Conservation (phyloP, 2,888 invertebrate species). For the Ophion costatus region DNA sequence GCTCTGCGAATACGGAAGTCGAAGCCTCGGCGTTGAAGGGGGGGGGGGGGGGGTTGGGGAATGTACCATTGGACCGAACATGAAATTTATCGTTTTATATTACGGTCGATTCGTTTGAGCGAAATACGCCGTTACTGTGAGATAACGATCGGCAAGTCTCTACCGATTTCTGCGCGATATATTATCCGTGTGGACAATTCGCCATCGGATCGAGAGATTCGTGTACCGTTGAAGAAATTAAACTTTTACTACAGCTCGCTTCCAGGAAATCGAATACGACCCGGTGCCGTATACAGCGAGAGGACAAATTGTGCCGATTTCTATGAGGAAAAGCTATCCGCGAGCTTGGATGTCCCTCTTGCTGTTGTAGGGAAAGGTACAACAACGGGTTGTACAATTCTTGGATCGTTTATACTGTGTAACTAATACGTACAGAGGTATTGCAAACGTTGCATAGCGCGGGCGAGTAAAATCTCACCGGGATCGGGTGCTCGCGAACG, state of each 20-base stretch:
- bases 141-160: not conserved
- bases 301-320: slow-evolving; percentile 52
- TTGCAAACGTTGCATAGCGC: not conserved
- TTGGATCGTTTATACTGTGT: slow-evolving; percentile 26
- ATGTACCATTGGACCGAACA: too few relatives aligned
- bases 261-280: slow-evolving; percentile 12
- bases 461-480: slow-evolving; percentile 23
- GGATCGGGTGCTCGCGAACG: slow-evolving; percentile 21
- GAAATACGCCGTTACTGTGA: too few relatives aligned
- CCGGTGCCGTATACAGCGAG: not conserved
- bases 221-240: not conserved
- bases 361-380: not conserved
- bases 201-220: slow-evolving; percentile 2
- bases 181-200: slow-evolving; percentile 3
- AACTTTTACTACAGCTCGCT: slow-evolving; percentile 4
- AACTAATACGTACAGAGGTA: slow-evolving; percentile 15
- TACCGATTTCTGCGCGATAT: not conserved
- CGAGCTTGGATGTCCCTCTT: not conserved
- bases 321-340: slow-evolving; percentile 46
- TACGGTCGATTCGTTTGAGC: not conserved
- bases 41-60: too few relatives aligned
- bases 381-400: slow-evolving; percentile 26
- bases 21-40: too few relatives aligned
- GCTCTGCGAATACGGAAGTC: too few relatives aligned
- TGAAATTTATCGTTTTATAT: not conserved